Conservation (phyloP, 2,888 invertebrate genomes). For the Anthophora plumipes region DNA sequence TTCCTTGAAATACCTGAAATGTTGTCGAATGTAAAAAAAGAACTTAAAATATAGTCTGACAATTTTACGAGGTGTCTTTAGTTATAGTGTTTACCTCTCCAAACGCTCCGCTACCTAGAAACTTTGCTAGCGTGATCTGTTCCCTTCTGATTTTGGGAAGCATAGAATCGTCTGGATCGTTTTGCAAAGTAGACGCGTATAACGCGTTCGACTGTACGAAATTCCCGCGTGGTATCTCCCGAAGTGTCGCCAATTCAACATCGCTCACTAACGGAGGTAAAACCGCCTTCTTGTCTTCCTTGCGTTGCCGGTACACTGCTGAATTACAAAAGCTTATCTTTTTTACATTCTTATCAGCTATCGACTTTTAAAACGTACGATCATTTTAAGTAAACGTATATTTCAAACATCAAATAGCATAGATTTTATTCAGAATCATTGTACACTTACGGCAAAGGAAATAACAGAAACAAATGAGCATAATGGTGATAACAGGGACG, state of each 20-base stretch:
- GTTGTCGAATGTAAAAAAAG: background rate
- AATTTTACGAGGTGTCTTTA: background rate
- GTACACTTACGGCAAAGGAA: slow-evolving; percentile 86
- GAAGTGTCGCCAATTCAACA: slow-evolving; percentile 93
- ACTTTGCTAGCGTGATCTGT: slow-evolving; percentile 94
- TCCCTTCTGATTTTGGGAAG: slow-evolving; percentile 94
- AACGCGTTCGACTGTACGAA: slow-evolving; percentile 94
- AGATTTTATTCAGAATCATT: slow-evolving; percentile 15
- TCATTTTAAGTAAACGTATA: background rate
- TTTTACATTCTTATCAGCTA: background rate
- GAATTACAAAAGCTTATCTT: slow-evolving; percentile 52
- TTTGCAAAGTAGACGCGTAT: slow-evolving; percentile 88
- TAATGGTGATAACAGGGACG: slow-evolving; percentile 85
- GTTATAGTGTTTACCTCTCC: slow-evolving; percentile 89
- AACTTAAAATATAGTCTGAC: background rate
- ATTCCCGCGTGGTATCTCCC: slow-evolving; percentile 91
- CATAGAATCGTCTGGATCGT: slow-evolving; percentile 91
- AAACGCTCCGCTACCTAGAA: slow-evolving; percentile 98
- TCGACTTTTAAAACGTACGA: too few species aligned
- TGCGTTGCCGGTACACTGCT: slow-evolving; percentile 88
- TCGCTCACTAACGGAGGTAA: slow-evolving; percentile 88
- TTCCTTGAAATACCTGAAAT: slow-evolving; percentile 92
- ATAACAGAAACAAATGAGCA: slow-evolving; percentile 82
- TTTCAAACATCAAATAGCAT: background rate
- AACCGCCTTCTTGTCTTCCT: slow-evolving; percentile 89